Evolutionary conservation across 92 coral and sea anemone species (phyloP), one percentile per base, ranked within the genome.

Genomic region (Bergia sp.): DNA sequence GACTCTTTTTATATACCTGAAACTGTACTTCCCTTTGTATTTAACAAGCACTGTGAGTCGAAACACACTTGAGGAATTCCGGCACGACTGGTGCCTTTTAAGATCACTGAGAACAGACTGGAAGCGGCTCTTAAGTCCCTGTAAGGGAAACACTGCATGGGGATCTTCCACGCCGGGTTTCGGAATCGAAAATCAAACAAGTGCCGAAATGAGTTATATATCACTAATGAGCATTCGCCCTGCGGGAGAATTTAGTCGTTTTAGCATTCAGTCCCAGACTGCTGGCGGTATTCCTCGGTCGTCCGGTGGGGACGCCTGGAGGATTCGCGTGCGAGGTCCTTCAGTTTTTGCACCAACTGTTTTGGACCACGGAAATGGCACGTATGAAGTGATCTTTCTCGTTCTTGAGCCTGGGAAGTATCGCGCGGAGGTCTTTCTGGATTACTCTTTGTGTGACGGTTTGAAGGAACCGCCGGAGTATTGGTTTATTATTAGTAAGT

Each of bases 281-380:
- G 84, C 89, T 16, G 76, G 67, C 43, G 98, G 99, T n/a, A 57
- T 57, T 42, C 89, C 80, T 2, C 92, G 94, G 87, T 82, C 75
- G 3, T 49, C 87, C 9, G 99, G 99, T 76, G 99, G 99, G 13
- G 99, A 96, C 89, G 90, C 91, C 65, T 96, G 98, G 99, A 76
- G 92, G 84, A 78, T 96, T 79, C 79, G 50, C 75, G 82, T 96
- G 66, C 91, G 72, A 58, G 99, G 99, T 23, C 93, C 98, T 61
- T 88, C 99, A 13, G 77, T 87, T 72, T 86, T 95, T 36, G 77
- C 94, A 37, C 98, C 99, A 65, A 95, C 95, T 37, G 92, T 96
- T 74, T 90, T 95, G 73, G 99, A 96, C 92, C 98, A 95, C 87
- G 89, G 61, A 5, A 95, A 96, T 81, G 99, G 99, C 38, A 96